These are phyloP conservation scores for Leptodactylus fuscus DNA, from an alignment of 2,113 vertebrate species.

Conservation along the genomic window DNA sequence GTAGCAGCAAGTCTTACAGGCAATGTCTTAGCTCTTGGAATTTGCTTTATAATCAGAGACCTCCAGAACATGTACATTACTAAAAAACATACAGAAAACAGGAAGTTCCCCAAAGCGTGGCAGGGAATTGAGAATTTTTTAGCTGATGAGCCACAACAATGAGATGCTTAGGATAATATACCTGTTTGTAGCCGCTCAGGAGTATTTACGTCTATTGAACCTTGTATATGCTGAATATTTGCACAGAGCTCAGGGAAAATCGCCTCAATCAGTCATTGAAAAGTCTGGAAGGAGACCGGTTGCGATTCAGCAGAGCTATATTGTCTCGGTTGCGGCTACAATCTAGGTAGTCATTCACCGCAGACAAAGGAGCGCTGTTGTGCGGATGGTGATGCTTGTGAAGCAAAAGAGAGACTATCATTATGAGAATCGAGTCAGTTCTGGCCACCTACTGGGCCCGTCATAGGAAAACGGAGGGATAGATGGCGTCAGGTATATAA, in stretches of 20 bases:
- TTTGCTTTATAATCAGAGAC: neutral
- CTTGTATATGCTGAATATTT: neutral
- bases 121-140: neutral
- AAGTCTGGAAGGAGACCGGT: constrained; percentile 13
- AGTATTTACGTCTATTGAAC: constrained; percentile 16
- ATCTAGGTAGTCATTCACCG: constrained; percentile 19
- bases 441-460: constrained; percentile 8
- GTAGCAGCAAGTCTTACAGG: too few relatives aligned
- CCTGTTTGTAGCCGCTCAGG: neutral
- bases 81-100: neutral
- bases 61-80: neutral
- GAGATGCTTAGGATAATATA: constrained; percentile 13
- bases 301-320: constrained; percentile 29
- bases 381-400: neutral
- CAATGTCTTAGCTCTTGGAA: too few relatives aligned
- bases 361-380: constrained; percentile 33
- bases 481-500: constrained; percentile 1
- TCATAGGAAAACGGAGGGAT: neutral
- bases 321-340: constrained; percentile 34
- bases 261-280: constrained; percentile 4
- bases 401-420: neutral
- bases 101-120: too few relatives aligned
- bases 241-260: constrained; percentile 16
- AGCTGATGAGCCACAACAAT: constrained; percentile 10
- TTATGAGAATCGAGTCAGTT: constrained; percentile 17